phyloP scores from a whole-genome alignment of 2,888 invertebrate species.

The Calameuta filiformis region DNA sequence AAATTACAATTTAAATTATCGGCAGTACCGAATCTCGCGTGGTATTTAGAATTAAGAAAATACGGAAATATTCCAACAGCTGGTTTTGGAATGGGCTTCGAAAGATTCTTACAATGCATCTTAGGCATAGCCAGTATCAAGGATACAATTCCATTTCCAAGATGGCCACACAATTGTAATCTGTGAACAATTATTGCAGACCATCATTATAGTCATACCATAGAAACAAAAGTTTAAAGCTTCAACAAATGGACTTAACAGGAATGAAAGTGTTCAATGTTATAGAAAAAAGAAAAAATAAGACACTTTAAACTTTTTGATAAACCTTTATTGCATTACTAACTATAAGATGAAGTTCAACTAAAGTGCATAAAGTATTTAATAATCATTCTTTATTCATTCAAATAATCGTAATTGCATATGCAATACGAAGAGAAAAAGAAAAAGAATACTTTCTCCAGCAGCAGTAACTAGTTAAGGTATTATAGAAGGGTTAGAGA shows the following conservation, averaged over 20 bases:
- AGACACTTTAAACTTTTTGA: conserved; percentile 23
- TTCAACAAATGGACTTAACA: not conserved
- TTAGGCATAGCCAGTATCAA: conserved; percentile 89
- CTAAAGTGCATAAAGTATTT: conserved; percentile 38
- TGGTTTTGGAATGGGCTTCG: conserved; percentile 97
- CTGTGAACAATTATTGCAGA: conserved; percentile 50
- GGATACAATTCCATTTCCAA: conserved; percentile 94
- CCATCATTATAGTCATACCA: conserved; percentile 36
- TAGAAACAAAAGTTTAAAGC: not conserved
- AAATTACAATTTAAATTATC: conserved; percentile 75
- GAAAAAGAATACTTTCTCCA: conserved; percentile 32
- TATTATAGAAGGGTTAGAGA: conserved; percentile 38
- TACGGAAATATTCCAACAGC: conserved; percentile 91
- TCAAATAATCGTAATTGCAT: conserved; percentile 38
- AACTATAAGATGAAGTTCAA: conserved; percentile 36
- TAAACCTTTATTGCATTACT: conserved; percentile 44
- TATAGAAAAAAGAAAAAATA: not conserved
- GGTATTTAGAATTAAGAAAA: conserved; percentile 92
- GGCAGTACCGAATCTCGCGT: conserved; percentile 71
- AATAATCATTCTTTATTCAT: conserved; percentile 39
- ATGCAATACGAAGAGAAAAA: conserved; percentile 27
- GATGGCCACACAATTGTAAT: conserved; percentile 89
- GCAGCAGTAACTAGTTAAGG: conserved; percentile 33
- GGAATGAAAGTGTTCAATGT: not conserved
- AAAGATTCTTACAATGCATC: conserved; percentile 86